Evolutionary conservation across 2,888 invertebrate genomes (phyloP).

Genomic region (Agrotis clavis): DNA sequence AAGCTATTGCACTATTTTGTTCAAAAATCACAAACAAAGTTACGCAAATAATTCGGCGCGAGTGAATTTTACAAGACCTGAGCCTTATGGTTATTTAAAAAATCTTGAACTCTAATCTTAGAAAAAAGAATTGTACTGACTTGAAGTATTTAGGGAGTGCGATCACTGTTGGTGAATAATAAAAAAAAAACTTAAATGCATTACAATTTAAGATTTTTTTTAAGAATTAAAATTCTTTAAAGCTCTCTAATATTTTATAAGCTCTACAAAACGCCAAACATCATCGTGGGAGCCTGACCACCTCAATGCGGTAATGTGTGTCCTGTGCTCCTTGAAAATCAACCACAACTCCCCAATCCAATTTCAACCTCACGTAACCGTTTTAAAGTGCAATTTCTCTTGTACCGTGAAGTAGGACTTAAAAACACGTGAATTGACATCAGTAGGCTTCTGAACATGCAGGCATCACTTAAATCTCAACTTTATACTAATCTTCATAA

Average conservation of each 20-base stretch:
- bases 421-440: constrained; percentile 71
- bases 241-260: constrained; percentile 22
- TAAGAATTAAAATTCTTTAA: no score
- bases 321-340: constrained; percentile 69
- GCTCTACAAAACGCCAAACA: constrained; percentile 66
- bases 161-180: no score
- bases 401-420: not conserved
- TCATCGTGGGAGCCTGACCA: constrained; percentile 86
- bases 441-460: constrained; percentile 49
- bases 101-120: no score
- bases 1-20: no score
- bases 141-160: no score
- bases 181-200: no score
- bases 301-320: constrained; percentile 81
- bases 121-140: no score
- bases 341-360: constrained; percentile 11
- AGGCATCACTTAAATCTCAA: constrained; percentile 29
- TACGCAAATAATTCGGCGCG: no score
- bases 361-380: not conserved
- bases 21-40: no score
- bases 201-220: no score
- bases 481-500: accelerated
- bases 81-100: no score
- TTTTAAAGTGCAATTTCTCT: constrained; percentile 31
- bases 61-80: no score